Base-by-base conservation (phyloP, 2,113 vertebrate genomes). In the Jacana jacana region DNA sequence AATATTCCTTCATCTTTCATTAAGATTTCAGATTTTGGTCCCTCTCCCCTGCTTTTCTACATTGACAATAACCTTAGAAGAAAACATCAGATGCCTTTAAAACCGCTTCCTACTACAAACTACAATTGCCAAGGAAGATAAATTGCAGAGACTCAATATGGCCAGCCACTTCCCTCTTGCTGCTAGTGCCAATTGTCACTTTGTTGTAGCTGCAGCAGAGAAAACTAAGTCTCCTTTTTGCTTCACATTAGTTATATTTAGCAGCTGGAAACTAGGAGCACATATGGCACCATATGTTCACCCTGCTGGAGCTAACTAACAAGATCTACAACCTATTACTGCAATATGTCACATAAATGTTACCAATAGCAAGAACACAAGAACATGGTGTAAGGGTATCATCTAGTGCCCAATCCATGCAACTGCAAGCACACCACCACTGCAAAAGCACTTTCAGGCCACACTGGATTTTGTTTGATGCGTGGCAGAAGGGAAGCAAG, bases 371-470 rank as follows among this genome's bases (percentile, higher is more conserved):
- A 91, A 58, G 30, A 92, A 25, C 10, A 44, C 5, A 65, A 64
- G 30, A 92, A 22, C 10, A 44, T 5, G 65, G 91, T 0, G 6
- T 69, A 84, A 93, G 80, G 51, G 17, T 87, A 96, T 80, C 94
- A 94, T 79, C 97, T 97, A 96, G 91, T 70, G 97, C 92, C 70
- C 48, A 60, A 37, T 35, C 51, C 17, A n/a, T 7, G 91, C 25
- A 96, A 95, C 65, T 93, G 60, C 84, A 2, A 42, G 44, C 81
- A 42, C 86, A 79, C 14, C 37, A 61, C 24, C 37, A 16, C 48
- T 35, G 60, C 28, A 77, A 27, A 84, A 69, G 0, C 16, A 4
- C 42, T 16, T 13, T 66, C 68, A 51, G 54, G 12, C 27, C 72
- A 57, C 15, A 6, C 12, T 10, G 48, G 63, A n/a, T 46, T 75